Conservation (phyloP, 2,888 invertebrate species). For the Autographa pulchrina region DNA sequence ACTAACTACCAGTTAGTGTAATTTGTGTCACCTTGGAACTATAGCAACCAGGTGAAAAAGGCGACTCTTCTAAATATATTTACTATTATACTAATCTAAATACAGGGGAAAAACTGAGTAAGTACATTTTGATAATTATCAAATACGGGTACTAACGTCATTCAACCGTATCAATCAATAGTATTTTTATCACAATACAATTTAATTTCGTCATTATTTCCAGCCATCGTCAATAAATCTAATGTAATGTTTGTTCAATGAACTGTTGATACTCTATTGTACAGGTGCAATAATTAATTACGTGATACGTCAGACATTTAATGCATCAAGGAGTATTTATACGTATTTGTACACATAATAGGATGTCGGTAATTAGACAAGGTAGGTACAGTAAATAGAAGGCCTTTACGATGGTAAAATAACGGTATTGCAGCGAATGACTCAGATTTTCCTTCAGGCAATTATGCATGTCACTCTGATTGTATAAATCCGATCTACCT, state of each 20-base stretch:
- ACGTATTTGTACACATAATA: constrained; percentile 3
- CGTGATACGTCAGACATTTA: constrained; percentile 15
- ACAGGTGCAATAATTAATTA: constrained; percentile 36
- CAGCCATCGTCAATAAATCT: not conserved
- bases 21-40: no score
- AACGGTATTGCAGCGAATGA: constrained; percentile 24
- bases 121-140: no score
- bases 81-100: no score
- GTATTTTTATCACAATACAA: not conserved
- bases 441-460: constrained; percentile 26
- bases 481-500: constrained; percentile 4
- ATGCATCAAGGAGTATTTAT: constrained; percentile 12
- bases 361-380: constrained; percentile 19
- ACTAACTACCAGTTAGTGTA: no score
- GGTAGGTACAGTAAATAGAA: not conserved
- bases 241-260: not conserved
- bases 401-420: constrained; percentile 13
- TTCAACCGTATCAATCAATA: not conserved
- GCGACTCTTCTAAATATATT: no score
- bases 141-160: not conserved
- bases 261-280: constrained; percentile 10
- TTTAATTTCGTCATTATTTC: not conserved
- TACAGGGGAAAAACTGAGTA: no score
- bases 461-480: constrained; percentile 14
- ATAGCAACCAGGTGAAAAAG: no score